Conservation (phyloP, 2,888 invertebrate genomes). For the Zhuqinia jingwanae region DNA sequence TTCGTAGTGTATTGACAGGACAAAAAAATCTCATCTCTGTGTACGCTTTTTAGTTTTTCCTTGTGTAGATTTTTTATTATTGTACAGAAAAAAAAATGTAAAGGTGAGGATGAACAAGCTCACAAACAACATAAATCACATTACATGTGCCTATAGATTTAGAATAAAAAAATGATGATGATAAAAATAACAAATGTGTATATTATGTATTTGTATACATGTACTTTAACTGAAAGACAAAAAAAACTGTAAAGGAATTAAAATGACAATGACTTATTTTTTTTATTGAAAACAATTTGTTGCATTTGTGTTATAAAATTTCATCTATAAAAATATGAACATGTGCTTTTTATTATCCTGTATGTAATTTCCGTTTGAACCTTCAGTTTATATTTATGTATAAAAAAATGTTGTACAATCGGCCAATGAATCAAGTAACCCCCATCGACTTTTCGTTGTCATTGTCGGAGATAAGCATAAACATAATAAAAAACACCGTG, state of each 20-base stretch:
- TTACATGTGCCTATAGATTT: constrained; percentile 8
- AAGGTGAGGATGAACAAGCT: constrained; percentile 62
- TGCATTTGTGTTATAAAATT: constrained; percentile 23
- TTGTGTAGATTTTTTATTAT: neutral
- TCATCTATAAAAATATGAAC: constrained; percentile 28
- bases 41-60: neutral
- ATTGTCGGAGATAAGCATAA: too few species aligned
- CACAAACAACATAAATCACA: constrained; percentile 57
- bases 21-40: neutral
- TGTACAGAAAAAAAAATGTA: constrained; percentile 13
- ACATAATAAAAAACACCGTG: too few species aligned
- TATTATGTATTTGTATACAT: neutral
- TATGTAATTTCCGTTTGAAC: constrained; percentile 49
- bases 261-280: constrained; percentile 52
- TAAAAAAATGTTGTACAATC: constrained; percentile 36
- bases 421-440: constrained; percentile 47
- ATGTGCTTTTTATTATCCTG: constrained; percentile 27
- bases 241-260: constrained; percentile 54
- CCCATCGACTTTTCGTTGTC: too few species aligned
- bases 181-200: neutral
- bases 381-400: neutral
- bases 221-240: too few species aligned
- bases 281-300: constrained; percentile 17
- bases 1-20: constrained; percentile 10
- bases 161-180: neutral